These are phyloP conservation scores for Erannis defoliaria DNA, from an alignment of 2,888 invertebrate species.

Conservation along the genomic window DNA sequence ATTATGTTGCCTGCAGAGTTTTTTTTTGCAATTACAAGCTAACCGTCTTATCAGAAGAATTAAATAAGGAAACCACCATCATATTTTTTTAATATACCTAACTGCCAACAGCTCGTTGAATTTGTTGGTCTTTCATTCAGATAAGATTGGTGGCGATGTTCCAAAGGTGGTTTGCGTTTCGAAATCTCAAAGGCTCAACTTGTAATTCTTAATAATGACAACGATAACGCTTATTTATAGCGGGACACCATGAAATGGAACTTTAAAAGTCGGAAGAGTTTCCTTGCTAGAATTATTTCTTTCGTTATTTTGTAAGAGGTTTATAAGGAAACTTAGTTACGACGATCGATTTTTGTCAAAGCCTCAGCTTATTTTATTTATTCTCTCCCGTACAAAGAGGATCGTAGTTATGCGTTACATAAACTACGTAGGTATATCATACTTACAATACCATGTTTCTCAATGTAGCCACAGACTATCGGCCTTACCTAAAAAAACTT, in stretches of 20 bases:
- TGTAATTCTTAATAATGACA: slow-evolving; percentile 30
- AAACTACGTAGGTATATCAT: background rate
- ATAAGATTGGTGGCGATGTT: background rate
- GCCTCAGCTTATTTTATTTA: too few relatives aligned
- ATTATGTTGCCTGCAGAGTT: background rate
- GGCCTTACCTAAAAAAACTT: too few relatives aligned
- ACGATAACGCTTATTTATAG: slow-evolving; percentile 31
- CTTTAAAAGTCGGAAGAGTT: too few relatives aligned
- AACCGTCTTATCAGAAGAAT: background rate
- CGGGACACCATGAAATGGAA: too few relatives aligned
- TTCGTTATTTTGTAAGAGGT: too few relatives aligned
- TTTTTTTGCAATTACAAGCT: too few relatives aligned
- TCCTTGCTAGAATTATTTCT: too few relatives aligned
- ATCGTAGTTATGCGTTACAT: too few relatives aligned
- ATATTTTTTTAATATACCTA: background rate
- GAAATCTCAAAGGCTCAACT: slow-evolving; percentile 6
- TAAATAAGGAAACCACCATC: background rate
- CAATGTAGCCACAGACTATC: background rate
- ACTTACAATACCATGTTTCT: background rate
- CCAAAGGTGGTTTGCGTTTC: slow-evolving; percentile 10
- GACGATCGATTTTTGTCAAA: too few relatives aligned
- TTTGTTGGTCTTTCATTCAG: background rate
- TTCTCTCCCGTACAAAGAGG: too few relatives aligned
- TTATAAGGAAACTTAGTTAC: too few relatives aligned
- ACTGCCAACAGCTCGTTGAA: background rate